These are phyloP conservation scores for Zoroaster sp. DNA, from an alignment of 53 echinoderm and acorn worm species.

Conservation along the genomic window DNA sequence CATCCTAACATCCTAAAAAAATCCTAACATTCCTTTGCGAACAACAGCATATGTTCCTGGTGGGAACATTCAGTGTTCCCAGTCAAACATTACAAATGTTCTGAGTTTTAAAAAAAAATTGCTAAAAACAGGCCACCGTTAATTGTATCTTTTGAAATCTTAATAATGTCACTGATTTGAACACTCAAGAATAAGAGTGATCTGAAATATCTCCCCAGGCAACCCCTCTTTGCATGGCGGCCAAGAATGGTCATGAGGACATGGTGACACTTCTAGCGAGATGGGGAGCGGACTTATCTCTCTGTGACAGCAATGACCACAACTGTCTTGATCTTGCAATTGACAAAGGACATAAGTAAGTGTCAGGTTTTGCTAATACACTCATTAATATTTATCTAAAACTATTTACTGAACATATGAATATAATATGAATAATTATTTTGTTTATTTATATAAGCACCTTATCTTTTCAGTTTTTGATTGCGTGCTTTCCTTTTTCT, in stretches of 20 bases:
- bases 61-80: too few species aligned
- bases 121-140: too few species aligned
- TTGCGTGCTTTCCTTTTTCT: not conserved
- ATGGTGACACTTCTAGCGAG: constrained; percentile 86
- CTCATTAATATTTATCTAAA: not conserved
- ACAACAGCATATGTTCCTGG: too few species aligned
- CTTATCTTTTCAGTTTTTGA: not conserved
- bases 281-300: constrained; percentile 70
- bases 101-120: too few species aligned
- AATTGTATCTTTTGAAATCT: not conserved
- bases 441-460: not conserved
- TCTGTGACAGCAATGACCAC: constrained; percentile 50
- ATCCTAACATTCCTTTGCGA: too few species aligned
- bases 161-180: not conserved
- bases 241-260: constrained; percentile 83
- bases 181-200: not conserved
- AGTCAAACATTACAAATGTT: too few species aligned
- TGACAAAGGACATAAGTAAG: constrained; percentile 80
- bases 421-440: too few species aligned
- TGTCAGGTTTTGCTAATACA: not conserved
- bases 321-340: constrained; percentile 93
- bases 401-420: too few species aligned
- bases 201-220: constrained; percentile 42
- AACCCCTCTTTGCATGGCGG: constrained; percentile 93
- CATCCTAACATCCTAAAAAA: too few species aligned